Percentiles rank a stretch among this genome's conserved stretches.
Conservation (phyloP, 2,888 invertebrate genomes). For the Tetragonisca angustula region DNA sequence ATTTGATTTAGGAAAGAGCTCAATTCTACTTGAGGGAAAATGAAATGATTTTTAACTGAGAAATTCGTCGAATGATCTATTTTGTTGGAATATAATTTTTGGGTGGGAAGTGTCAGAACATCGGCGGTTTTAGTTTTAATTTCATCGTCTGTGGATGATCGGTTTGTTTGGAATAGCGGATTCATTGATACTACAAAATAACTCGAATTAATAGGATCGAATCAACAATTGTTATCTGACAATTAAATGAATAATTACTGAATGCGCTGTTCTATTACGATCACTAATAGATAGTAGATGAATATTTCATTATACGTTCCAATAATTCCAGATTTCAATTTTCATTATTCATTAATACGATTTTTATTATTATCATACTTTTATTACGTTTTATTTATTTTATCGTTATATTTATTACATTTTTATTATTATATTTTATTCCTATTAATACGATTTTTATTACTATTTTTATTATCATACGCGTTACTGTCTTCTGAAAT, state of each 20-base stretch:
- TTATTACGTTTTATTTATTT: too few relatives aligned
- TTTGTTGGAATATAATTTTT: not conserved
- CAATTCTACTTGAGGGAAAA: not conserved
- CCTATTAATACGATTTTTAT: too few relatives aligned
- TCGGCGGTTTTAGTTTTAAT: not conserved
- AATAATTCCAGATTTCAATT: too few relatives aligned
- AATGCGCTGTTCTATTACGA: not conserved
- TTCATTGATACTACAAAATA: too few relatives aligned
- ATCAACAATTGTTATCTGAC: not conserved
- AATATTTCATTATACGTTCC: not conserved
- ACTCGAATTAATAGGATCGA: too few relatives aligned
- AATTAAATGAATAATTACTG: not conserved
- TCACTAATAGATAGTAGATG: not conserved
- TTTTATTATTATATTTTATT: too few relatives aligned
- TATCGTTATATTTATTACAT: not conserved
- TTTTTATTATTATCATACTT: too few relatives aligned
- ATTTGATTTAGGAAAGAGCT: too few relatives aligned
- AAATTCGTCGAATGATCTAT: not conserved
- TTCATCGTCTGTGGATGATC: not conserved
- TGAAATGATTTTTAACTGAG: not conserved
- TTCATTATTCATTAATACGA: too few relatives aligned
- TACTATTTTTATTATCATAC: too few relatives aligned
- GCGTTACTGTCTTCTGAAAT: not conserved
- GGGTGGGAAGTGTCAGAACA: not conserved
- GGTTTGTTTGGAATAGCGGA: too few relatives aligned